A percentile compares a stretch with the other conserved stretches of the same genome.
These are phyloP conservation scores for Picathartes gymnocephalus DNA, from an alignment of 2,113 vertebrate genomes.

Conservation along the genomic window DNA sequence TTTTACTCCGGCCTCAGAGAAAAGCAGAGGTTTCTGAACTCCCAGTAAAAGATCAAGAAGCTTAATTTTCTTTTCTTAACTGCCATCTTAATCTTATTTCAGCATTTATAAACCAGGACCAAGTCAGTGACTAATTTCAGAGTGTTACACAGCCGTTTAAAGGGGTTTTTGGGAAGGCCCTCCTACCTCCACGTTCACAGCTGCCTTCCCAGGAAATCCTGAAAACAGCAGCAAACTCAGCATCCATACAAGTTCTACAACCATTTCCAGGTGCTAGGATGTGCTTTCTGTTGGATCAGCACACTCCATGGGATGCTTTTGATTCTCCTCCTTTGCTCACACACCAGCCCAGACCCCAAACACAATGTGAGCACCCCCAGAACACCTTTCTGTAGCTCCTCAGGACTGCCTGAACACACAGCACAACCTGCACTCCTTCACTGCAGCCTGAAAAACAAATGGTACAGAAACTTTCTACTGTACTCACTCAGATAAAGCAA, in stretches of 20 bases:
- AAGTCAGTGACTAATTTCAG: neutral
- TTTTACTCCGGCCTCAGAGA: neutral
- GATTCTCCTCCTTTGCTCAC: neutral
- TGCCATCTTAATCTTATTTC: neutral
- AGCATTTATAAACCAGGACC: neutral
- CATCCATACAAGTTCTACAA: fast-evolving
- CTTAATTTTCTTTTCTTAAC: neutral
- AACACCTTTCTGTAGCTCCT: neutral
- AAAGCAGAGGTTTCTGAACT: neutral
- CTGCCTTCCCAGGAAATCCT: neutral
- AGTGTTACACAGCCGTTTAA: neutral
- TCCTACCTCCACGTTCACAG: neutral
- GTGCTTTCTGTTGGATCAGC: fast-evolving
- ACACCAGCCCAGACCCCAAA: neutral
- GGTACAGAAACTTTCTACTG: neutral
- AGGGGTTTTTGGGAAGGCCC: neutral
- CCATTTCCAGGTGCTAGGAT: neutral
- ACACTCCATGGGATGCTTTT: neutral
- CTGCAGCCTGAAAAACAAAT: neutral
- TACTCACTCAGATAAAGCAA: neutral
- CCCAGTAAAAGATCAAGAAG: neutral
- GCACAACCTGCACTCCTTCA: neutral
- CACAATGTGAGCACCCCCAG: fast-evolving
- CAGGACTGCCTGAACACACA: neutral
- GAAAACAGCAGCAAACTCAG: neutral